phyloP scores from a whole-genome alignment of 2,113 vertebrate species.

The Elephas maximus region DNA sequence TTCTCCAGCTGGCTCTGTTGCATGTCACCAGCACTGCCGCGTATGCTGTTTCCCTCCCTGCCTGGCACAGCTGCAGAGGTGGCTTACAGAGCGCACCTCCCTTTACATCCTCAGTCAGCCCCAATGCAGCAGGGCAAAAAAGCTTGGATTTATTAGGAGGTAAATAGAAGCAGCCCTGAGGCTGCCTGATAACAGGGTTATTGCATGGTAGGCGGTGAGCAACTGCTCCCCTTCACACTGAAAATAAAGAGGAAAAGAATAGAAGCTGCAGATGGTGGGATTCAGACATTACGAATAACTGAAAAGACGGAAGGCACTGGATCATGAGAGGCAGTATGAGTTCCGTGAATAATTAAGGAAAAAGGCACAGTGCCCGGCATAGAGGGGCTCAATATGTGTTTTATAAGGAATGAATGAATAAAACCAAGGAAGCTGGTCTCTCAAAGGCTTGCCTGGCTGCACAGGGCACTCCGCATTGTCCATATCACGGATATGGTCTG shows the following conservation, averaged over 20 bases:
- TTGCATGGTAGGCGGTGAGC: neutral
- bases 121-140: neutral
- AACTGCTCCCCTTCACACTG: neutral
- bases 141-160: slow-evolving; percentile 45
- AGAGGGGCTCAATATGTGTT: neutral
- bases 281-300: neutral
- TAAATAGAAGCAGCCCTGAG: slow-evolving; percentile 39
- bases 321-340: neutral
- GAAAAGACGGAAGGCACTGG: neutral
- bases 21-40: neutral
- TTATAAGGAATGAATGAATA: neutral
- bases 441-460: neutral
- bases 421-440: neutral
- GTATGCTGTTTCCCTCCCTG: neutral
- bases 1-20: neutral
- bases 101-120: neutral
- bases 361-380: neutral
- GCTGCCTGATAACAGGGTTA: slow-evolving; percentile 28
- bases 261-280: neutral
- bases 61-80: neutral
- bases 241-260: slow-evolving; percentile 65
- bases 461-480: slow-evolving; percentile 30
- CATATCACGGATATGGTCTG: neutral
- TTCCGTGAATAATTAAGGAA: neutral
- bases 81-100: neutral